Evolutionary conservation across 2,888 invertebrate species (phyloP), one percentile per base, ranked within the genome.

Genomic region (Eupithecia exiguata): DNA sequence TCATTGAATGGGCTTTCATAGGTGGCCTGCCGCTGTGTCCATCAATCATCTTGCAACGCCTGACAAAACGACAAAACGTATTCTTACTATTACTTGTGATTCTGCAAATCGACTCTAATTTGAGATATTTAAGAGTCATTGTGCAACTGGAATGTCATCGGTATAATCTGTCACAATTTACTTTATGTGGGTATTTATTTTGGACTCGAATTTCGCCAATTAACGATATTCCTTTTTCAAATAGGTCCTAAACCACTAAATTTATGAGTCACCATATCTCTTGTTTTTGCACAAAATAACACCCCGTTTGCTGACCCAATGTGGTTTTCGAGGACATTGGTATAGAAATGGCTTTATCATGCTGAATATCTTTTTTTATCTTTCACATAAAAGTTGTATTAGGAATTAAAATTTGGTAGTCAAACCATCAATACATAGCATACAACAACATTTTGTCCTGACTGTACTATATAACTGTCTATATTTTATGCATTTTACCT

Each of bases 21-120:
- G 80, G 80, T 84, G 83, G 84, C 83, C 83, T 84, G 71, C 67
- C 72, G 68, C 67, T 72, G 69, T 62, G 70, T 79, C 83, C 88
- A 94, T 94, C 94, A 88, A 94, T 94, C 94, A 92, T 84, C 84
- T 92, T 92, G 88, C 91, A 92, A 92, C 81, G 80, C 69, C 49
- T 72, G 72, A 75, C 75, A 58, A 73, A 71, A 75, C 63, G 72
- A 75, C 75, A 58, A 73, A 71, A 75, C 63, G 49, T 62, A 40
- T 68, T 68, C 69, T 68, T 35, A 35, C 69, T 68, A 71, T 46
- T 36, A 74, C 21, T 43, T 85, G 86, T 79, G 77, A 75, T 74
- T 72, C 87, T 87, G 89, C 90, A 90, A 91, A 93, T 91, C 89
- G 91, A 88, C 91, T 88, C 90, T 92, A 93, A 93, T 94, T 93